phyloP scores from a whole-genome alignment of 2,113 vertebrate genomes.

The Triplophysa siluroides region DNA sequence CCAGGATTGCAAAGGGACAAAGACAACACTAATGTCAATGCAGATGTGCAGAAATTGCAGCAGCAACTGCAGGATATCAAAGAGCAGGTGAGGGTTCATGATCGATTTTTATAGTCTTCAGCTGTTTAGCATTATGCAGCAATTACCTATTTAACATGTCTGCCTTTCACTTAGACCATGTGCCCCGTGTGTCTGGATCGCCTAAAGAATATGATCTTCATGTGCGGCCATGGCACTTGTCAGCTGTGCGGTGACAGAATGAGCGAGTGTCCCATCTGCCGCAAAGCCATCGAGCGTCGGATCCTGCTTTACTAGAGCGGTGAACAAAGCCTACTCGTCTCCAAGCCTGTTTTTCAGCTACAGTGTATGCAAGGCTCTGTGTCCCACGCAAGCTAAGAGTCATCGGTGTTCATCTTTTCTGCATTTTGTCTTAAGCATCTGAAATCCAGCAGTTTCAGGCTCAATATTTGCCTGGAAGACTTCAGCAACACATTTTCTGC shows the following conservation, averaged over 20 bases:
- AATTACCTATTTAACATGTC: background rate
- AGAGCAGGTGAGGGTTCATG: slow-evolving; percentile 82
- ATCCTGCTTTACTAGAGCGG: slow-evolving; percentile 89
- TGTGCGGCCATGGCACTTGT: slow-evolving; percentile 97
- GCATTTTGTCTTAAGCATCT: background rate
- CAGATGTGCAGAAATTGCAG: slow-evolving; percentile 96
- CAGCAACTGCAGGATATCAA: slow-evolving; percentile 99
- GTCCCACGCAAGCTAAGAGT: slow-evolving; percentile 39
- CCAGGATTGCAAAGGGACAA: slow-evolving; percentile 95
- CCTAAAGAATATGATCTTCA: slow-evolving; percentile 99
- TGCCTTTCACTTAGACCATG: slow-evolving; percentile 86
- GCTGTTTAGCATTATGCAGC: background rate
- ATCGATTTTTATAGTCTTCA: background rate
- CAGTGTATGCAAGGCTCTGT: slow-evolving; percentile 11
- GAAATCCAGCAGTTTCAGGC: background rate
- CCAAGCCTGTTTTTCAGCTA: background rate
- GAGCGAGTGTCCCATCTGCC: slow-evolving; percentile 99
- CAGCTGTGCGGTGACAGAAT: slow-evolving; percentile 98
- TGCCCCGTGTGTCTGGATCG: slow-evolving; percentile 98
- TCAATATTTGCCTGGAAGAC: background rate
- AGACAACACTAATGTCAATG: slow-evolving; percentile 98
- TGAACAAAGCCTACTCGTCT: slow-evolving; percentile 13
- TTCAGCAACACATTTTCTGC: background rate
- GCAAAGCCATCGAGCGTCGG: slow-evolving; percentile 96
- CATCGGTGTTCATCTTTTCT: slow-evolving; percentile 47